Conservation (phyloP, 2,113 vertebrate species). For the Myrmecobius fasciatus region DNA sequence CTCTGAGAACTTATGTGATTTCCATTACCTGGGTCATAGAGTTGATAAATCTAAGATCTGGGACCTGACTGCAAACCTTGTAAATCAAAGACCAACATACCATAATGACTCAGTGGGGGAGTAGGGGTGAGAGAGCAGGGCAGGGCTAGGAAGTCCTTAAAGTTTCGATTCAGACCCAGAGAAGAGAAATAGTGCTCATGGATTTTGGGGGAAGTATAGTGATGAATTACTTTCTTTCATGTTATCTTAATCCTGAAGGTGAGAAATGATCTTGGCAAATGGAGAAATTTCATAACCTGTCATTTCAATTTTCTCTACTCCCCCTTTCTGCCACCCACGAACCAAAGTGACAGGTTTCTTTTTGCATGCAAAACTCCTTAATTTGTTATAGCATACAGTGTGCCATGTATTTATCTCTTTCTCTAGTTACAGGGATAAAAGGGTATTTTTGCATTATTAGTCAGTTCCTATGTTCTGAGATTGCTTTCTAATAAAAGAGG, state of each 20-base stretch:
- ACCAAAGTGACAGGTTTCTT: not conserved
- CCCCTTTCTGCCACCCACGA: not conserved
- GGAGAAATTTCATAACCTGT: not conserved
- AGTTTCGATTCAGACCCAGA: not conserved
- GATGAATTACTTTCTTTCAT: not conserved
- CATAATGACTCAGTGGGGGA: not conserved
- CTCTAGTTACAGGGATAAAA: not conserved
- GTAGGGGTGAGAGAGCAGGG: not conserved
- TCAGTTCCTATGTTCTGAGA: not conserved
- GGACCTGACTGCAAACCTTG: not conserved
- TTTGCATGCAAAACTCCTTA: not conserved
- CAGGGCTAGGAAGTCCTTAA: not conserved
- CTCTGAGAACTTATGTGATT: not conserved
- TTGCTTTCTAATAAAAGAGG: not conserved
- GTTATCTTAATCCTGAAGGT: not conserved
- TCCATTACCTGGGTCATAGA: not conserved
- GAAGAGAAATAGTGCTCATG: not conserved
- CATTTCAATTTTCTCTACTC: not conserved
- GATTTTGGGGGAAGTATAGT: not conserved
- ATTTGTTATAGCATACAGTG: accelerated
- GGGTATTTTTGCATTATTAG: not conserved
- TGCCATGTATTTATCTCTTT: not conserved
- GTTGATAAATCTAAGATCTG: not conserved
- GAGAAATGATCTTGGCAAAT: not conserved
- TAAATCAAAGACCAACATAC: not conserved